Percentiles rank a stretch among this genome's conserved stretches.
These are phyloP conservation scores for Progne subis DNA, from an alignment of 2,113 vertebrate species.

Conservation along the genomic window DNA sequence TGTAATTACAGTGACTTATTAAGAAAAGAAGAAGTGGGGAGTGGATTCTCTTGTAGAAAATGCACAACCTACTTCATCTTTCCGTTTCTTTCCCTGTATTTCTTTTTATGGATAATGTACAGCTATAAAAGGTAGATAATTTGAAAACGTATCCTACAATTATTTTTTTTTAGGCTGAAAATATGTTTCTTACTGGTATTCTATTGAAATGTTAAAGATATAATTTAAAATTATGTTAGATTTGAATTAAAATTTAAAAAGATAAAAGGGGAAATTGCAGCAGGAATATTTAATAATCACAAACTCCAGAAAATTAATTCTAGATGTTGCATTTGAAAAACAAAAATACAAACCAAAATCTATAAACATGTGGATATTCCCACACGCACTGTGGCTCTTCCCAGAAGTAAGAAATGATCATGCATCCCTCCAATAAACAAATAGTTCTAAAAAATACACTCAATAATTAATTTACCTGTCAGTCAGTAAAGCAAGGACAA, in stretches of 20 bases:
- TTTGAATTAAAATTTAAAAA: not conserved
- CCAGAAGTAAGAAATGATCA: not conserved
- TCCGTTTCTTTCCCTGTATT: not conserved
- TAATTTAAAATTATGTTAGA: not conserved
- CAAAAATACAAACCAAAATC: not conserved
- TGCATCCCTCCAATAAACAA: not conserved
- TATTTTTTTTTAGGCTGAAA: not conserved
- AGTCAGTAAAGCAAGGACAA: not conserved
- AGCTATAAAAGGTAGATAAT: not conserved
- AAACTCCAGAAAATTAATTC: not conserved
- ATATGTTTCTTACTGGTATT: not conserved
- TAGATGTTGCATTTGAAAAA: not conserved
- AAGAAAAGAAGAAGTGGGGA: not conserved
- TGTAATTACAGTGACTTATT: not conserved
- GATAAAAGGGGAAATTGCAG: not conserved
- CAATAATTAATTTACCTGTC: not conserved
- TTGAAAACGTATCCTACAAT: not conserved
- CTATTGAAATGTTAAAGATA: not conserved
- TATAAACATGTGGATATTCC: not conserved
- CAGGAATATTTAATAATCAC: not conserved
- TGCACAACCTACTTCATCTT: not conserved
- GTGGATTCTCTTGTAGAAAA: not conserved
- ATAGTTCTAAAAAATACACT: not conserved
- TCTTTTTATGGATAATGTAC: not conserved
- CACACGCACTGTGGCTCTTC: rapidly evolving